Conservation (phyloP, 2,113 vertebrate species). For the Eudorcas thomsonii region DNA sequence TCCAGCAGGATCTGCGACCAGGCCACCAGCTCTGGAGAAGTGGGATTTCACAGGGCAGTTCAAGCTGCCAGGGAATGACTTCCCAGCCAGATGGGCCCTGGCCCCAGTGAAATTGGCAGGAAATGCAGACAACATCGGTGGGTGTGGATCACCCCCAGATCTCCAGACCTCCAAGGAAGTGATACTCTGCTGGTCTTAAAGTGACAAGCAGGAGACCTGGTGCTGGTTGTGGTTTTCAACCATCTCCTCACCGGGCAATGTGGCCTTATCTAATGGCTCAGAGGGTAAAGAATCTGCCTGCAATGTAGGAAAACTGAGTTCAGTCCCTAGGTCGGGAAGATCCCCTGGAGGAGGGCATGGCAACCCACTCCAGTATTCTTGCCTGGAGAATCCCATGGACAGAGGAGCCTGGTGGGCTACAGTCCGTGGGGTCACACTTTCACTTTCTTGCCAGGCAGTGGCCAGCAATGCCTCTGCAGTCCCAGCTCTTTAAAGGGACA, state of each 20-base stretch:
- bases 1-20: neutral
- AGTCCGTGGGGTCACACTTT: neutral
- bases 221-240: neutral
- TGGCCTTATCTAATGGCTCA: neutral
- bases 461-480: rapidly evolving
- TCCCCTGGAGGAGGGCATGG: neutral
- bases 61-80: neutral
- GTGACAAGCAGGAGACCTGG: neutral
- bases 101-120: neutral
- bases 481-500: neutral
- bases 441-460: neutral
- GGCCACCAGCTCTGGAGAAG: neutral
- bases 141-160: neutral
- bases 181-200: neutral
- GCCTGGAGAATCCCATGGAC: neutral
- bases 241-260: neutral
- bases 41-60: no score
- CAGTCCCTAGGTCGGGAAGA: neutral
- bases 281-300: neutral
- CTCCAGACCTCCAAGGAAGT: neutral
- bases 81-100: neutral
- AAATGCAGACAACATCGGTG: rapidly evolving
- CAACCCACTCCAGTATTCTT: neutral
- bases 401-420: neutral
- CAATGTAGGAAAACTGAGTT: neutral